These are phyloP conservation scores for Bicyclus anynana DNA, from an alignment of 1,140 invertebrate species.

Conservation along the genomic window DNA sequence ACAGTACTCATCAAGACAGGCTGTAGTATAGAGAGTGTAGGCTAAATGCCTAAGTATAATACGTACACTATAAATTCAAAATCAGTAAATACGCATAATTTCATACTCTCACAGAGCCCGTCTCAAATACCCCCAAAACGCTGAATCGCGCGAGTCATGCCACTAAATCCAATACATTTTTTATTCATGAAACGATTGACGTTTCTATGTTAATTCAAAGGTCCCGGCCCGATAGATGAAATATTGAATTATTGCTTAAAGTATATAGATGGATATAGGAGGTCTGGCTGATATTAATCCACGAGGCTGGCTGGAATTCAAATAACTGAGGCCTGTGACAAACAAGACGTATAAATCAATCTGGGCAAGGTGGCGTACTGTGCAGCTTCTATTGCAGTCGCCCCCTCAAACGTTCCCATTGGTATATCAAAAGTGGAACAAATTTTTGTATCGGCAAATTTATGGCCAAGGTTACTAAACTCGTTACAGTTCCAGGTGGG, in stretches of 20 bases:
- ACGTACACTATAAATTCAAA: conserved; percentile 36
- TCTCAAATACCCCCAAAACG: conserved; percentile 39
- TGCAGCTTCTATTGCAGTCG: conserved; percentile 65
- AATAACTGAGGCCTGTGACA: conserved; percentile 77
- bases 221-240: conserved; percentile 67
- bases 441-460: conserved; percentile 74
- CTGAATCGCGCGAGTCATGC: conserved; percentile 56
- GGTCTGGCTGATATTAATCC: conserved; percentile 71
- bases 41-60: no score
- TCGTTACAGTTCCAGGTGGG: conserved; percentile 62
- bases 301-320: conserved; percentile 73
- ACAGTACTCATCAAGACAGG: no score
- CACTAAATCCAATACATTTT: conserved; percentile 76
- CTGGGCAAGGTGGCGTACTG: conserved; percentile 66
- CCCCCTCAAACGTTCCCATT: conserved; percentile 44
- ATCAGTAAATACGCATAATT: conserved; percentile 48
- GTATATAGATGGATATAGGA: conserved; percentile 65
- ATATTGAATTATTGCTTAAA: conserved; percentile 75
- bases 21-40: no score
- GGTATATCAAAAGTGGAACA: conserved; percentile 64
- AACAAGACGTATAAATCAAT: conserved; percentile 79
- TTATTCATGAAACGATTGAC: conserved; percentile 77
- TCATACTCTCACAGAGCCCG: conserved; percentile 53
- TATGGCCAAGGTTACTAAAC: conserved; percentile 67
- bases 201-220: conserved; percentile 76